Conservation (phyloP, 2,888 invertebrate species). For the Coenonympha arcania region DNA sequence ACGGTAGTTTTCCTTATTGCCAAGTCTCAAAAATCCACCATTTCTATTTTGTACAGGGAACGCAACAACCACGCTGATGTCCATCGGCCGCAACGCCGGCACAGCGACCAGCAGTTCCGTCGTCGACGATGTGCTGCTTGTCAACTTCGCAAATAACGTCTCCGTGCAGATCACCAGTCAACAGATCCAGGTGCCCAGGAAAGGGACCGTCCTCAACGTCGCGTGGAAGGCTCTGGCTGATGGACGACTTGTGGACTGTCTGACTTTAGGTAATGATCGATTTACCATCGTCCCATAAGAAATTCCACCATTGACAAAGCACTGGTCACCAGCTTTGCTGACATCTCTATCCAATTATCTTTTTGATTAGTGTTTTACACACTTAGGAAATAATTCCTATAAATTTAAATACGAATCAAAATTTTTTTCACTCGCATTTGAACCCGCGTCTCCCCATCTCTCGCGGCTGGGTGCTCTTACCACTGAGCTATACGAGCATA, state of each 20-base stretch:
- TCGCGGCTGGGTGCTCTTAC: too few species aligned
- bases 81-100: conserved; percentile 51
- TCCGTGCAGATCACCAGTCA: conserved; percentile 48
- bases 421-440: too few species aligned
- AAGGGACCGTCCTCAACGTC: conserved; percentile 46
- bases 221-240: conserved; percentile 52
- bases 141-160: conserved; percentile 51
- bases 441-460: too few species aligned
- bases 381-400: too few species aligned
- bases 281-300: neutral
- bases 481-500: too few species aligned
- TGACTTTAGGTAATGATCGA: conserved; percentile 48
- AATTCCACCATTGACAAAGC: neutral
- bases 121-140: conserved; percentile 47
- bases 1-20: too few species aligned
- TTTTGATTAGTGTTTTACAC: too few species aligned
- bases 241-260: conserved; percentile 49
- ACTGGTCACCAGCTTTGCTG: too few species aligned
- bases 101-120: conserved; percentile 44
- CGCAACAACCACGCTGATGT: conserved; percentile 36
- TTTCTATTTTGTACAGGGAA: neutral
- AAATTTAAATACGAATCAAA: too few species aligned
- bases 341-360: too few species aligned
- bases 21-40: too few species aligned
- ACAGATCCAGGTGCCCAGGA: conserved; percentile 36